These are phyloP conservation scores for Casuarius casuarius DNA, from an alignment of 2,113 vertebrate genomes.

Conservation along the genomic window DNA sequence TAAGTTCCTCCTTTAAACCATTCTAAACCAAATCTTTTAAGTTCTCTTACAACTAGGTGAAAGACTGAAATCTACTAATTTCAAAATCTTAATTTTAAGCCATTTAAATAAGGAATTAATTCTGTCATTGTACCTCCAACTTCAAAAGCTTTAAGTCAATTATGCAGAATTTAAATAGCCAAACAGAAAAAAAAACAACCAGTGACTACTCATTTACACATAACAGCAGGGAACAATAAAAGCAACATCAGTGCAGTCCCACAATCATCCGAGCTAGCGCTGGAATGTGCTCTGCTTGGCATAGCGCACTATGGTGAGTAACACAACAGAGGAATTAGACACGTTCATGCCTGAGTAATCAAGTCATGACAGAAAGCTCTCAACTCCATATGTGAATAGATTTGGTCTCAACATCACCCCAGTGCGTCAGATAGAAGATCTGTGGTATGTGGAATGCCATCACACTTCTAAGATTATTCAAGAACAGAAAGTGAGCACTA, in stretches of 20 bases:
- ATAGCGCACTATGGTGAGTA: background rate
- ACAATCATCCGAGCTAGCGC: rapidly evolving
- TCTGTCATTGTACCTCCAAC: background rate
- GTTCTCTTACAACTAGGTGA: background rate
- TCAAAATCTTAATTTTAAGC: background rate
- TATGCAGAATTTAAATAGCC: background rate
- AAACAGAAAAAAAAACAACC: background rate
- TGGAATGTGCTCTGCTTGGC: slow-evolving; percentile 47
- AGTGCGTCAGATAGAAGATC: slow-evolving; percentile 32
- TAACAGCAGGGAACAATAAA: background rate
- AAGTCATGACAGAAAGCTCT: slow-evolving; percentile 58
- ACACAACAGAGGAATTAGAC: slow-evolving; percentile 35
- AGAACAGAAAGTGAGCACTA: background rate
- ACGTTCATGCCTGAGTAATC: slow-evolving; percentile 57
- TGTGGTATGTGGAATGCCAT: background rate
- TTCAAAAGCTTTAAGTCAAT: background rate
- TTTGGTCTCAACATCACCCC: slow-evolving; percentile 38
- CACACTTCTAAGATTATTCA: background rate
- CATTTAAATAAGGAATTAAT: background rate
- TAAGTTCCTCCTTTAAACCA: background rate
- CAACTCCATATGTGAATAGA: background rate
- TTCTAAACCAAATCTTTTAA: background rate
- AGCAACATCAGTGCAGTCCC: background rate
- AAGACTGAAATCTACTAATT: background rate
- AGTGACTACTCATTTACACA: background rate